phyloP scores from a whole-genome alignment of 2,797 vertebrate species.

The Macrochelys suwanniensis region DNA sequence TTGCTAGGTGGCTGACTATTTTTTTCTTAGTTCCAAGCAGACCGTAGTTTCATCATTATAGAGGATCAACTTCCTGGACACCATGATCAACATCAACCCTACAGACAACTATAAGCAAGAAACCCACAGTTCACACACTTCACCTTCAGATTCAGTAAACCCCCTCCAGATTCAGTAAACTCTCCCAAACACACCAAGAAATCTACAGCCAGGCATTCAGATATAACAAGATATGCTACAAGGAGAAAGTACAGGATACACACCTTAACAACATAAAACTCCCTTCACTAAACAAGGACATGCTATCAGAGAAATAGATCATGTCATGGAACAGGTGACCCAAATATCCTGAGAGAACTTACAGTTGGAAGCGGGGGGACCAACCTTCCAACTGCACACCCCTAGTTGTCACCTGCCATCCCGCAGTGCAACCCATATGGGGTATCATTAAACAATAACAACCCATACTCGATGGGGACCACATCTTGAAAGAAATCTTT shows the following conservation, averaged over 20 bases:
- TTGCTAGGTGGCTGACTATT: background rate
- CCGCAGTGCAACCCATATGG: too few species aligned
- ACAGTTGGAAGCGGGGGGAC: rapidly evolving
- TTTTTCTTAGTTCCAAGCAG: background rate
- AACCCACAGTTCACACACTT: background rate
- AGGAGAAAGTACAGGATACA: background rate
- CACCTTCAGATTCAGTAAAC: background rate
- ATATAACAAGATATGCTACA: background rate
- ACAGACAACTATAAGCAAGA: background rate
- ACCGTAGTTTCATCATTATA: background rate
- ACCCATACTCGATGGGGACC: too few species aligned
- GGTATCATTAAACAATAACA: too few species aligned
- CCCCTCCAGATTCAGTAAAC: background rate
- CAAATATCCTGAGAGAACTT: background rate
- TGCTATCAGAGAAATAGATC: background rate
- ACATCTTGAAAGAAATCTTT: background rate
- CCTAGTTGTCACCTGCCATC: too few species aligned
- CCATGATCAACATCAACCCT: background rate
- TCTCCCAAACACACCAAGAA: background rate
- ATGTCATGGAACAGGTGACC: background rate
- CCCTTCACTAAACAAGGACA: background rate
- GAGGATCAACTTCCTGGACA: background rate
- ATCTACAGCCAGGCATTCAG: background rate
- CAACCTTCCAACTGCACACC: too few species aligned
- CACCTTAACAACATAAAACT: background rate